Evolutionary conservation across 1,140 invertebrate species (phyloP), one percentile per base, ranked within the genome.

Genomic region (Chlorops oryzae): DNA sequence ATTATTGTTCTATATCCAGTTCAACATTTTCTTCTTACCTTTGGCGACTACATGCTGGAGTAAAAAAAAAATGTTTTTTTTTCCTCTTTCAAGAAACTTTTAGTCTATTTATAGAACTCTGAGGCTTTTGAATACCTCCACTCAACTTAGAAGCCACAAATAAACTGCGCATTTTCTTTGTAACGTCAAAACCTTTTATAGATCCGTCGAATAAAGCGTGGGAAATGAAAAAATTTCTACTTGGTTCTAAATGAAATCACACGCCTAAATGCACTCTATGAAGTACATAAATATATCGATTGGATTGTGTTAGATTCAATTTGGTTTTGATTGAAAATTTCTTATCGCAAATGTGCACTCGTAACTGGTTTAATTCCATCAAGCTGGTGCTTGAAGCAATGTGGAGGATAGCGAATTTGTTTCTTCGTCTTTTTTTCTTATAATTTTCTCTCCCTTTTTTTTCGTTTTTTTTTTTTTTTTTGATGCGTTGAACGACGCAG

Each of bases 291-390:
- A 39, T 39, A 18, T 18, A 7, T 10, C 5, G 20, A 39, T 6
- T 39, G 6, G 38, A 39, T 6, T 58, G 63, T 50, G 18, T 40
- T 42, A 15, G 18, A 50, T 42, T 41, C 23, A 50, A 42, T 50
- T 41, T 39, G 58, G 51, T 63, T 56, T 61, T 62, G 64, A 67
- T 67, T 67, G 62, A 61, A 59, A 51, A 56, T 39, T 54, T 42
- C 59, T 67, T 67, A 67, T 67, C 64, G 60, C 59, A 59, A 47
- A 51, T 64, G 61, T 64, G 64, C 64, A 67, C 46, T 17, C 13
- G 21, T 34, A 32, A 18, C 22, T 17, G 27, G n/a, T n/a, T 7
- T 32, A 7, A 32, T 32, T 7, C 7, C 27, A 32, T 32, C 7
- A 7, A 9, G 27, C 27, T 32, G 10, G 13, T 15, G 18, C 38